Conservation (phyloP, 2,113 vertebrate genomes). For the Myotis yumanensis region DNA sequence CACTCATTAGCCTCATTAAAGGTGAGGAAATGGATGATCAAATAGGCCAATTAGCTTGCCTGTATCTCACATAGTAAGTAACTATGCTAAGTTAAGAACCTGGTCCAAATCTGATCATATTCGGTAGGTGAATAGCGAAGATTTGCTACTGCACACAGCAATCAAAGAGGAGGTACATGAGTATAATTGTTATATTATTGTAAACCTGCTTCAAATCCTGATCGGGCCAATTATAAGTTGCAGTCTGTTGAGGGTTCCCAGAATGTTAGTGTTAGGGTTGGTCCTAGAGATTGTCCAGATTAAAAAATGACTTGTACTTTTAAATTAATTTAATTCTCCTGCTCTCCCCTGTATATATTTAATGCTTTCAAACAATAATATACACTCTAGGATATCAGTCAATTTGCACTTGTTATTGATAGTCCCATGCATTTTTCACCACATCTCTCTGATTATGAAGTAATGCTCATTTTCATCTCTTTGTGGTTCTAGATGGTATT, state of each 20-base stretch:
- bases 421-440: not conserved
- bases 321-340: not conserved
- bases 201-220: not conserved
- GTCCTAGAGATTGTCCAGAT: not conserved
- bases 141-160: rapidly evolving
- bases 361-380: not conserved
- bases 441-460: not conserved
- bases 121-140: not conserved
- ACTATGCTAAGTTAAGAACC: not conserved
- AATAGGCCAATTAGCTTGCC: not conserved
- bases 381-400: not conserved
- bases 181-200: too few species aligned
- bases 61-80: not conserved
- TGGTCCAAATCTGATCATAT: not conserved
- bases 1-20: not conserved
- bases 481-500: not conserved
- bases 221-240: not conserved
- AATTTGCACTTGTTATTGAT: not conserved
- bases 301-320: not conserved
- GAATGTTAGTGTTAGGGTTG: rapidly evolving
- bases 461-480: not conserved
- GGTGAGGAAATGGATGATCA: not conserved
- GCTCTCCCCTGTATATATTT: rapidly evolving
- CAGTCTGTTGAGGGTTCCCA: not conserved
- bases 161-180: not conserved